Base-by-base conservation (phyloP, 2,113 vertebrate species). In the Otis tarda region DNA sequence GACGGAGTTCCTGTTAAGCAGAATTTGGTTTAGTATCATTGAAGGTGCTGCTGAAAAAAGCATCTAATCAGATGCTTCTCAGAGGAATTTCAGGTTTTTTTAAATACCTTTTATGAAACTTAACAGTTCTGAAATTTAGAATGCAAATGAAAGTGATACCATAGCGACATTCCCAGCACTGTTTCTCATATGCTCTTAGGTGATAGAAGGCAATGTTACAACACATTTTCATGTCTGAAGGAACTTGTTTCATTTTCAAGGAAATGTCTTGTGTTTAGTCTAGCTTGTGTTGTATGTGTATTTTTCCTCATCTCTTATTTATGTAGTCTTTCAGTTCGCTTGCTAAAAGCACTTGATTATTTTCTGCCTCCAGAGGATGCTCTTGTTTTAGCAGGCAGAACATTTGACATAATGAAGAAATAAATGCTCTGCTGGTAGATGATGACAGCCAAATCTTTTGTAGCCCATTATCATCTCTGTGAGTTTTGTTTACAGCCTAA, bases 271-370 rank as follows among this genome's bases (percentile, higher is more conserved):
- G 41, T 63, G 71, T 81, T 91, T 86, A 87, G 86, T 86, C 81
- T 93, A 64, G 50, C 39, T 89, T 82, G 47, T 78, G 65, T 76
- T 84, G 12, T 78, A 41, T 91, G 75, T 92, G 33, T 90, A 21
- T 85, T 91, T 96, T 90, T 94, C 61, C 63, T 96, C 92, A 90
- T 97, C 35, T 92, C 76, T 84, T 91, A 93, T 83, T 96, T 91
- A 87, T 61, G 22, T 30, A 64, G 43, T 81, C 74, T 83, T 92
- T 74, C 73, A 79, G 47, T 85, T 95, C 45, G 43, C 79, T 96
- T 89, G 65, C 83, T 77, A 65, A 95, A 92, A 92, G 60, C 80
- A 80, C 56, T 92, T 95, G 89, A 80, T 92, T 94, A 78, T 95
- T 87, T 95, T 94, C 78, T 76, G 87, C 87, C 95, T 94, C 78